phyloP scores from a whole-genome alignment of 1,140 invertebrate genomes.

The Apis mellifera region DNA sequence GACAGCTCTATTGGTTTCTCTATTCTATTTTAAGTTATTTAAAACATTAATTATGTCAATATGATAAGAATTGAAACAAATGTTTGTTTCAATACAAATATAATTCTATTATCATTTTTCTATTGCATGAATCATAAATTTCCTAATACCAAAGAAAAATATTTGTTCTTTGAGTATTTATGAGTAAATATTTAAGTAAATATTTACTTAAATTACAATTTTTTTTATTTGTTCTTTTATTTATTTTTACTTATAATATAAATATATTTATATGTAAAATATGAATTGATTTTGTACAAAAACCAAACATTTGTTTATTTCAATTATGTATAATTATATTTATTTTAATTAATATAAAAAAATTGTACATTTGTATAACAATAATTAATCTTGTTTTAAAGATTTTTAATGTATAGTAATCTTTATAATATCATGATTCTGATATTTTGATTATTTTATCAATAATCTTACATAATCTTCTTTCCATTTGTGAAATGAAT shows the following conservation, averaged over 20 bases:
- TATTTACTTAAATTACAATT: not conserved
- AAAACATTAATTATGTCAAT: slow-evolving; percentile 45
- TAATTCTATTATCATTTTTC: slow-evolving; percentile 6
- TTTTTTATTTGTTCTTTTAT: slow-evolving; percentile 1
- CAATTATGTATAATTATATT: slow-evolving; percentile 43
- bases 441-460: slow-evolving; percentile 56
- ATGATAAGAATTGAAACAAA: slow-evolving; percentile 2
- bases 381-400: not conserved
- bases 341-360: slow-evolving; percentile 35
- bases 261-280: slow-evolving; percentile 4
- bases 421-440: slow-evolving; percentile 12
- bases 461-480: slow-evolving; percentile 45
- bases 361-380: slow-evolving; percentile 13
- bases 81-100: slow-evolving; percentile 1
- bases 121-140: slow-evolving; percentile 8
- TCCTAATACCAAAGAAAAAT: slow-evolving; percentile 11
- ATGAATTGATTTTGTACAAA: slow-evolving; percentile 27
- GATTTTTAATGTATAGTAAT: not conserved
- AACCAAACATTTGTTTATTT: slow-evolving; percentile 34
- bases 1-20: slow-evolving; percentile 72
- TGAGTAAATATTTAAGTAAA: not conserved
- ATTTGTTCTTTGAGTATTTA: not conserved
- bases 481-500: slow-evolving; percentile 57
- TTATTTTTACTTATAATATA: not conserved
- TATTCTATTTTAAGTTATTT: slow-evolving; percentile 59